phyloP scores from a whole-genome alignment of 2,888 invertebrate species.

The Pediacus dermestoides region DNA sequence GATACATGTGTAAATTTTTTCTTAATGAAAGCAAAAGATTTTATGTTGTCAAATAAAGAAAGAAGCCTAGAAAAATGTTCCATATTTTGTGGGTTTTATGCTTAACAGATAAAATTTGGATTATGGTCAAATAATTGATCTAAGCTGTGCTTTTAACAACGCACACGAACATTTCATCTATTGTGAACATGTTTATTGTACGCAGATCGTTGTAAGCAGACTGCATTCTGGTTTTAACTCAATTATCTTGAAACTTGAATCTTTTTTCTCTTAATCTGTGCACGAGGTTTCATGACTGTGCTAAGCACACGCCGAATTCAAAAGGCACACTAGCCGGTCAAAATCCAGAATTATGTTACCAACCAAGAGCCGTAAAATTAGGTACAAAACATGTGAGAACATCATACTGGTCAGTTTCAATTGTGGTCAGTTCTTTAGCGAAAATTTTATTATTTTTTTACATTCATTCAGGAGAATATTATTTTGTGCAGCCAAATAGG shows the following conservation, averaged over 20 bases:
- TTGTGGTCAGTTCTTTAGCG: not conserved
- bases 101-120: too few species aligned
- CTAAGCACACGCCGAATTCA: conserved; percentile 33
- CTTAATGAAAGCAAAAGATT: too few species aligned
- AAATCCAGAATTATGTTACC: conserved; percentile 28
- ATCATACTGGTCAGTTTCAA: conserved; percentile 16
- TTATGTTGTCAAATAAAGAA: too few species aligned
- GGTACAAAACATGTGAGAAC: conserved; percentile 29
- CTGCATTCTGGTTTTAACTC: conserved; percentile 37
- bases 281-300: not conserved
- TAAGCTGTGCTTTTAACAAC: too few species aligned
- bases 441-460: conserved; percentile 1
- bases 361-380: conserved; percentile 34
- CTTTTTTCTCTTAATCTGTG: conserved; percentile 26
- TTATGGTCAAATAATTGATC: too few species aligned
- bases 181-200: conserved; percentile 32
- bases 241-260: conserved; percentile 43
- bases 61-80: too few species aligned
- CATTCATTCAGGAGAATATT: not conserved
- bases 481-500: not conserved
- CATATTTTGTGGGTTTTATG: too few species aligned
- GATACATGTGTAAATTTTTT: too few species aligned
- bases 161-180: too few species aligned
- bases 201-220: conserved; percentile 25
- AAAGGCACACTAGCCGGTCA: conserved; percentile 4